Evolutionary conservation across 2,797 vertebrate species (phyloP).

Genomic region (Pangasius krempfi): DNA sequence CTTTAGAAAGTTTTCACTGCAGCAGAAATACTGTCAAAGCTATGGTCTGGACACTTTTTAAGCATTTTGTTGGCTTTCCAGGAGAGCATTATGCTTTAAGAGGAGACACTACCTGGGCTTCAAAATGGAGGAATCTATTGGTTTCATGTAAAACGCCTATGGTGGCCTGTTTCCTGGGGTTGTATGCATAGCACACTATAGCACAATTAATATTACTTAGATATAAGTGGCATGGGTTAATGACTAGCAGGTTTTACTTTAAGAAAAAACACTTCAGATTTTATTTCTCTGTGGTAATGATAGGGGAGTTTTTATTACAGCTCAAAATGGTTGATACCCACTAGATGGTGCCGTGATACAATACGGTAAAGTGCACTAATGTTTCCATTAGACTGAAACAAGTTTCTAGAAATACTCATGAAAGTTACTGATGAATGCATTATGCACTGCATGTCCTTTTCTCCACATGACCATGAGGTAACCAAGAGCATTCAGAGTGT

Average conservation of each 20-base stretch:
- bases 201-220: background rate
- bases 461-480: slow-evolving; percentile 52
- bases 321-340: background rate
- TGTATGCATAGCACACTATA: background rate
- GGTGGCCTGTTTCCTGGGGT: background rate
- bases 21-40: background rate
- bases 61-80: background rate
- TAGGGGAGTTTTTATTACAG: background rate
- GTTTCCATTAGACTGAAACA: background rate
- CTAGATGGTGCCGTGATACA: background rate
- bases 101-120: slow-evolving; percentile 70
- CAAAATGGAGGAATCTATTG: slow-evolving; percentile 80
- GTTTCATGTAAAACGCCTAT: too few species aligned
- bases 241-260: background rate
- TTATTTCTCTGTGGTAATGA: background rate
- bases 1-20: background rate
- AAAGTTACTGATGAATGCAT: too few species aligned
- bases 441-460: slow-evolving; percentile 64
- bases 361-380: background rate
- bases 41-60: background rate
- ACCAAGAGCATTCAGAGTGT: slow-evolving; percentile 61
- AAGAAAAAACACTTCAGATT: background rate
- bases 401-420: background rate
- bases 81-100: background rate
- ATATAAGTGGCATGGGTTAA: background rate